phyloP scores from a whole-genome alignment of 2,888 invertebrate genomes.

The Alloscopus bannaensis region DNA sequence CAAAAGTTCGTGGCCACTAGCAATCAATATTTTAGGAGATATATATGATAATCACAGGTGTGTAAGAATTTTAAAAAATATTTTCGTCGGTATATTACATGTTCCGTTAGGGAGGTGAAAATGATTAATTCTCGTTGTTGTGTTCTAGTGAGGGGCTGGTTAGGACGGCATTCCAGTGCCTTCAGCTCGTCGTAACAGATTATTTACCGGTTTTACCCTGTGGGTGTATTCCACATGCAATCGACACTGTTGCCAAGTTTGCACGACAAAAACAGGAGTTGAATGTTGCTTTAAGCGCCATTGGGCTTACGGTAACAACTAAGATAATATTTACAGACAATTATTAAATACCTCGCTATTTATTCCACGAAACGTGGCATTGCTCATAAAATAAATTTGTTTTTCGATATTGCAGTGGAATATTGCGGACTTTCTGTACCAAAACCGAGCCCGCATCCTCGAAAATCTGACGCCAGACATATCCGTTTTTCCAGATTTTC shows the following conservation, averaged over 20 bases:
- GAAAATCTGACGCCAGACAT: conserved; percentile 84
- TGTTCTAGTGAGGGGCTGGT: conserved; percentile 88
- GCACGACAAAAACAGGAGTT: conserved; percentile 97
- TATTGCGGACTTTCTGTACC: conserved; percentile 97
- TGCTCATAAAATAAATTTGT: conserved; percentile 18
- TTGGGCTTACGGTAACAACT: conserved; percentile 89
- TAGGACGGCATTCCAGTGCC: conserved; percentile 95
- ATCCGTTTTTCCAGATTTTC: conserved; percentile 88
- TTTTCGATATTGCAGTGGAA: conserved; percentile 89
- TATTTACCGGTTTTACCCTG: conserved; percentile 94
- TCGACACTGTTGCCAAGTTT: conserved; percentile 95
- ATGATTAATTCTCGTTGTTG: too few species aligned
- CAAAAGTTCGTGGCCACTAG: conserved; percentile 95
- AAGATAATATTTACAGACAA: conserved; percentile 6
- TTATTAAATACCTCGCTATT: neutral
- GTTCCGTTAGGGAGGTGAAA: too few species aligned
- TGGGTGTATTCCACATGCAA: conserved; percentile 91
- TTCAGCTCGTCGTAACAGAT: conserved; percentile 96
- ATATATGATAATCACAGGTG: conserved; percentile 95
- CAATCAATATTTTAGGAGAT: conserved; percentile 96
- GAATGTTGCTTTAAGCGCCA: conserved; percentile 97
- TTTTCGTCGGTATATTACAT: too few species aligned
- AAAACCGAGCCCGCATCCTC: conserved; percentile 91
- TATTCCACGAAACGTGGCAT: conserved; percentile 31
- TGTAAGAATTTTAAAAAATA: too few species aligned